These are phyloP conservation scores for Scaptomyza parva DNA, from an alignment of 2,888 invertebrate genomes.

Conservation along the genomic window DNA sequence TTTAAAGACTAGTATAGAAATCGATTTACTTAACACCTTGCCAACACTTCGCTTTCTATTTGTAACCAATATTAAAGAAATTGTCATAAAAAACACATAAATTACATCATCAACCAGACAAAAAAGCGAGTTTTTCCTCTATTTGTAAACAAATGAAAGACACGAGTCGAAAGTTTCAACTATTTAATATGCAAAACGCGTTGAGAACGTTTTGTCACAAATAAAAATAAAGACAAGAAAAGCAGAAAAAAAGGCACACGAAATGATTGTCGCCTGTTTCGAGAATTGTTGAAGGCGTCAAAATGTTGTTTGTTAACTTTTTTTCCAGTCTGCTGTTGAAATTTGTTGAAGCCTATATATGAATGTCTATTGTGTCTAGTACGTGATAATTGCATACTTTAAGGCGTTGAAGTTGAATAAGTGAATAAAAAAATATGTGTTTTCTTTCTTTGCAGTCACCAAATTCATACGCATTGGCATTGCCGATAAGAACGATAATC, in stretches of 20 bases:
- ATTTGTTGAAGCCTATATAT: conserved; percentile 32
- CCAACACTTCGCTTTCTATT: not conserved
- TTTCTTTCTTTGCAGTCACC: conserved; percentile 88
- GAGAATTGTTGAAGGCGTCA: conserved; percentile 57
- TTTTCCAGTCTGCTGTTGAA: conserved; percentile 50
- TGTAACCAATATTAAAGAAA: conserved; percentile 20
- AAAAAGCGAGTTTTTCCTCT: not conserved
- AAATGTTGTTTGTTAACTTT: conserved; percentile 59
- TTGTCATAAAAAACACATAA: conserved; percentile 62
- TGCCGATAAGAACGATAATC: conserved; percentile 99
- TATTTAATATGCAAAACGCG: conserved; percentile 68
- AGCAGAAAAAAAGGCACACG: conserved; percentile 11
- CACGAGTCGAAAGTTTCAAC: conserved; percentile 17
- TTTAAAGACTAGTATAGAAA: too few relatives aligned
- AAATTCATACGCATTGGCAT: conserved; percentile 99
- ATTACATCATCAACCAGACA: conserved; percentile 61
- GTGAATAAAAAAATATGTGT: conserved; percentile 13
- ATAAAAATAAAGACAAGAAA: conserved; percentile 4
- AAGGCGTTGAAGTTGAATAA: too few relatives aligned
- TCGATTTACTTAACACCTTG: too few relatives aligned
- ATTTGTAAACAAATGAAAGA: conserved; percentile 36
- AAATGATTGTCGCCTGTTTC: conserved; percentile 49
- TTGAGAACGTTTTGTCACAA: conserved; percentile 18
- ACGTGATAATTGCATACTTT: conserved; percentile 76
- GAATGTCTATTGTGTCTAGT: conserved; percentile 39